A percentile compares a stretch with the other conserved stretches of the same genome.
These are phyloP conservation scores for Serinus canaria DNA, from an alignment of 2,113 vertebrate genomes.

Conservation along the genomic window DNA sequence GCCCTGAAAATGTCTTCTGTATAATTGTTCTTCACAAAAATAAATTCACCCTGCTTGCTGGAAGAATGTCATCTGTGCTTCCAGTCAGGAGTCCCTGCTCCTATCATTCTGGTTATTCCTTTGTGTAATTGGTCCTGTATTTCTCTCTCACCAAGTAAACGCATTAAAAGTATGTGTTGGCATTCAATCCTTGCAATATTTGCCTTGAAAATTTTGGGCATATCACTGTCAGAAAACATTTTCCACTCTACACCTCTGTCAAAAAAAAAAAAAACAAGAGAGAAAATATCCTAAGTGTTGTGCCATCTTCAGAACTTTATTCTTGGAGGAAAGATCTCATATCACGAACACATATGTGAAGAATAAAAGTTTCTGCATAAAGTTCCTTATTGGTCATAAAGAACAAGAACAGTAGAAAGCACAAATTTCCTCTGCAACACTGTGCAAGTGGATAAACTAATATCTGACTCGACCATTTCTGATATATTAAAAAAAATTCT, in stretches of 20 bases:
- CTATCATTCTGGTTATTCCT: not conserved
- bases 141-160: conserved; percentile 24
- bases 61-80: not conserved
- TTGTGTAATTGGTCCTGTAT: not conserved
- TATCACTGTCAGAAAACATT: not conserved
- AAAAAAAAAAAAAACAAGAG: not conserved
- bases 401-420: not conserved
- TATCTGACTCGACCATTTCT: not conserved
- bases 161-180: not conserved
- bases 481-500: not conserved
- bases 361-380: not conserved
- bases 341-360: fast-evolving
- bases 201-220: not conserved
- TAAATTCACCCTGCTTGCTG: not conserved
- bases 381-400: not conserved
- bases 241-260: not conserved
- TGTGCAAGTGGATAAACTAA: not conserved
- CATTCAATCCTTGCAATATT: not conserved
- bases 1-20: not conserved
- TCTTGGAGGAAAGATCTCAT: not conserved
- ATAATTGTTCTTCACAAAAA: not conserved
- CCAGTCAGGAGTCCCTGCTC: not conserved
- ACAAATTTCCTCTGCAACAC: not conserved
- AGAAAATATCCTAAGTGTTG: not conserved
- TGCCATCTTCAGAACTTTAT: not conserved